Percentiles rank a stretch among this genome's conserved stretches.
Evolutionary conservation across 92 coral and sea anemone genomes (phyloP).

Genomic region (Phenganax subtilis): DNA sequence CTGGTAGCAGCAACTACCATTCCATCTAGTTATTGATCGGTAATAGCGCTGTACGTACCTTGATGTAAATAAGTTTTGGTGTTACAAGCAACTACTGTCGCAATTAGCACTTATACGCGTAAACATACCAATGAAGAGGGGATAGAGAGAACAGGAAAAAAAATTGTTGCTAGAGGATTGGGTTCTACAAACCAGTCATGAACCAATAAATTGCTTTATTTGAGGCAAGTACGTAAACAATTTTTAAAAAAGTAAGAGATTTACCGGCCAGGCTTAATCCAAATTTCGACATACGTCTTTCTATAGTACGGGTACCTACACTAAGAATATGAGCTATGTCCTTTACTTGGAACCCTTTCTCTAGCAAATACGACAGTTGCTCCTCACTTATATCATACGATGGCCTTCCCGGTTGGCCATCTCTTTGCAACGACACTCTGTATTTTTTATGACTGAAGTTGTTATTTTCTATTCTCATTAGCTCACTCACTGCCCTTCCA

Average conservation of each 20-base stretch:
- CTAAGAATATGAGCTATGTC: conserved; percentile 7
- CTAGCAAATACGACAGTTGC: conserved; percentile 11
- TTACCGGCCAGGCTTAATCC: conserved; percentile 18
- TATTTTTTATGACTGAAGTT: neutral
- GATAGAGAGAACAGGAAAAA: no score
- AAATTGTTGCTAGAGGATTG: no score
- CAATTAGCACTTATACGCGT: neutral
- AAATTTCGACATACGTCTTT: conserved; percentile 1
- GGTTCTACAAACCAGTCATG: no score
- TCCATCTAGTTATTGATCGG: conserved; percentile 50
- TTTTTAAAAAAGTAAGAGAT: neutral
- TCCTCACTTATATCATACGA: conserved; percentile 14
- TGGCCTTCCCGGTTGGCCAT: conserved; percentile 9
- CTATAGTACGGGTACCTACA: conserved; percentile 17
- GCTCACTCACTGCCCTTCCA: conserved; percentile 6
- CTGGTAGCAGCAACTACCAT: conserved; percentile 46
- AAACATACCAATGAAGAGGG: neutral
- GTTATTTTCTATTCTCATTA: conserved; percentile 9
- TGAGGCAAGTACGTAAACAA: neutral
- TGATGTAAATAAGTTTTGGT: neutral
- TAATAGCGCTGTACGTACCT: conserved; percentile 46
- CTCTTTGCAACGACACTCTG: neutral
- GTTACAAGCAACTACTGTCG: no score
- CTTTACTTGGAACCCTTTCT: conserved; percentile 8
- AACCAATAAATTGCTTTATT: neutral